Percentiles rank a stretch among this genome's conserved stretches.
Conservation (phyloP, 92 coral and sea anemone species). For the Virgularia gustaviana region DNA sequence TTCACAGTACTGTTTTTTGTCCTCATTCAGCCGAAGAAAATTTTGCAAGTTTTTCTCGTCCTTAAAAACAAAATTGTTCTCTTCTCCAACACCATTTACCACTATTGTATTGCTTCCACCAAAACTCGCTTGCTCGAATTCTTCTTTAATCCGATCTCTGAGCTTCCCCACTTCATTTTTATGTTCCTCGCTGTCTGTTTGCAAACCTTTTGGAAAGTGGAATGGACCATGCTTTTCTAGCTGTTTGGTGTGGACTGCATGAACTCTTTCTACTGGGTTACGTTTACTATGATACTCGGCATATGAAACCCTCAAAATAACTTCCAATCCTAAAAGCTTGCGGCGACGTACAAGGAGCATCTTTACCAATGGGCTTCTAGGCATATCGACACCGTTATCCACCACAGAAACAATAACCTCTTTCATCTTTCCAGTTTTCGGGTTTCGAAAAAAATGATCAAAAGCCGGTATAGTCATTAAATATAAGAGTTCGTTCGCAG, state of each 20-base stretch:
- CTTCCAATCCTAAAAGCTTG: conserved; percentile 30
- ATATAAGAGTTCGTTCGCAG: conserved; percentile 38
- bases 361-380: conserved; percentile 35
- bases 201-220: conserved; percentile 9
- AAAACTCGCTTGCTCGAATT: conserved; percentile 18
- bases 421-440: conserved; percentile 34
- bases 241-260: conserved; percentile 34
- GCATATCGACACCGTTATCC: conserved; percentile 41
- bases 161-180: conserved; percentile 28
- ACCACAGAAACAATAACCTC: conserved; percentile 41
- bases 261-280: conserved; percentile 46
- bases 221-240: conserved; percentile 42
- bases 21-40: conserved; percentile 40
- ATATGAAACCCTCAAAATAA: conserved; percentile 27
- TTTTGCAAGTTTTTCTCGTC: conserved; percentile 30
- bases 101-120: conserved; percentile 20
- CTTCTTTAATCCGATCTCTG: conserved; percentile 15
- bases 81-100: conserved; percentile 33
- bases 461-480: conserved; percentile 40
- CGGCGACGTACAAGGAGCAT: conserved; percentile 31
- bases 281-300: conserved; percentile 54
- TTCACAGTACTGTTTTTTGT: conserved; percentile 35
- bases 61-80: conserved; percentile 17
- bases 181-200: conserved; percentile 38
- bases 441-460: conserved; percentile 36